Evolutionary conservation across 2,797 vertebrate species (phyloP).

Genomic region (Coracias cyanogaster): DNA sequence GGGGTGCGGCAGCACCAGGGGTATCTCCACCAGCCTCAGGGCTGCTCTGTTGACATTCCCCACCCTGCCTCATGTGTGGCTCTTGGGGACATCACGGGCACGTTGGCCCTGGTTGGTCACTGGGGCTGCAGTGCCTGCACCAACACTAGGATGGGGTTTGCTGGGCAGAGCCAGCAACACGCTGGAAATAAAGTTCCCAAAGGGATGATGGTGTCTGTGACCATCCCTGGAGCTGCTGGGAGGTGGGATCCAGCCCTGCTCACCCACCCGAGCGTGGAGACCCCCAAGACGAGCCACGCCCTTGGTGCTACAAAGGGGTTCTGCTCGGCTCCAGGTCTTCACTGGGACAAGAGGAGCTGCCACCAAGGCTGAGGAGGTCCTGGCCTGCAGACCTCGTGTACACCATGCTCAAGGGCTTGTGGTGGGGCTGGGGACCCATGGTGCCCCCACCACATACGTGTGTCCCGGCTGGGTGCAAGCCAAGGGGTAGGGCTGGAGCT

Average conservation of each 20-base stretch:
- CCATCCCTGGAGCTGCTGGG: background rate
- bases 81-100: background rate
- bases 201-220: accelerated
- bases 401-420: background rate
- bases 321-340: background rate
- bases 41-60: background rate
- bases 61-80: background rate
- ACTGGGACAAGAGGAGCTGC: too few species aligned
- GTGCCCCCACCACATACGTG: background rate
- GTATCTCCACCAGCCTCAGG: too few species aligned
- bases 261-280: background rate
- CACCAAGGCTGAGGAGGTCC: background rate
- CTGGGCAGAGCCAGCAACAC: background rate
- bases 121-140: background rate
- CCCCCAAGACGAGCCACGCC: background rate
- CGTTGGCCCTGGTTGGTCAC: too few species aligned
- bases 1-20: too few species aligned
- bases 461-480: background rate
- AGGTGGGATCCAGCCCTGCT: background rate
- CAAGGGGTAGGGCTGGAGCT: background rate
- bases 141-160: background rate
- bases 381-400: background rate
- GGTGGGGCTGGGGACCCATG: background rate
- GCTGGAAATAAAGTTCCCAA: background rate
- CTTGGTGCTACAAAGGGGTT: background rate